Conservation (phyloP, 2,797 vertebrate genomes). For the Danio choprae region DNA sequence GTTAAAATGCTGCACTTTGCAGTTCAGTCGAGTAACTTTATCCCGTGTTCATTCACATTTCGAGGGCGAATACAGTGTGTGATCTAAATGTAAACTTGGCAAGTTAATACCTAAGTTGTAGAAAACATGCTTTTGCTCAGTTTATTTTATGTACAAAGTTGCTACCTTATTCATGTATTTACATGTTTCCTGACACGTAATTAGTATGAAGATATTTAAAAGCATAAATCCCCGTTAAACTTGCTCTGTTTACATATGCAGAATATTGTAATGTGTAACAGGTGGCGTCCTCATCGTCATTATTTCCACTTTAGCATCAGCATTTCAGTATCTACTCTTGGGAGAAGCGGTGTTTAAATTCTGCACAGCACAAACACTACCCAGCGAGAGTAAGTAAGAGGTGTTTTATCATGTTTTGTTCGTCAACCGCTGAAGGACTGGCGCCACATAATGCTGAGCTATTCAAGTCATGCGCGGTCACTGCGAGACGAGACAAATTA, state of each 20-base stretch:
- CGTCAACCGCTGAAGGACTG: neutral
- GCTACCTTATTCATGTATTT: neutral
- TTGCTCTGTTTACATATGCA: neutral
- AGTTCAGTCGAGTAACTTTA: neutral
- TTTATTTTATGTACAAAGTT: neutral
- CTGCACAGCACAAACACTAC: conserved; percentile 20
- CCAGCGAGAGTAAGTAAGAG: neutral
- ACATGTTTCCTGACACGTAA: neutral
- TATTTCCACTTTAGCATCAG: conserved; percentile 1
- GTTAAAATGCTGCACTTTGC: neutral
- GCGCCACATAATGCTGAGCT: conserved; percentile 14
- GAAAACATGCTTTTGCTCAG: neutral
- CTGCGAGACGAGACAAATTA: conserved; percentile 49
- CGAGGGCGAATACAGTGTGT: neutral
- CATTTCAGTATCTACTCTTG: neutral
- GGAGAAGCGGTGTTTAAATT: neutral
- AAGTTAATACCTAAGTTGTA: neutral
- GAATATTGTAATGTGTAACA: conserved; percentile 26
- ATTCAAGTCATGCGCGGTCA: conserved; percentile 42
- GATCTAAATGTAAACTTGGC: neutral
- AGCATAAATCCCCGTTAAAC: neutral
- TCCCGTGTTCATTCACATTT: neutral
- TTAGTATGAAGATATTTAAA: neutral
- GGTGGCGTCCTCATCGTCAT: conserved; percentile 41
- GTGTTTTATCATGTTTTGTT: neutral